Base-by-base conservation (phyloP, 2,797 vertebrate species). In the Garrulus glandarius region DNA sequence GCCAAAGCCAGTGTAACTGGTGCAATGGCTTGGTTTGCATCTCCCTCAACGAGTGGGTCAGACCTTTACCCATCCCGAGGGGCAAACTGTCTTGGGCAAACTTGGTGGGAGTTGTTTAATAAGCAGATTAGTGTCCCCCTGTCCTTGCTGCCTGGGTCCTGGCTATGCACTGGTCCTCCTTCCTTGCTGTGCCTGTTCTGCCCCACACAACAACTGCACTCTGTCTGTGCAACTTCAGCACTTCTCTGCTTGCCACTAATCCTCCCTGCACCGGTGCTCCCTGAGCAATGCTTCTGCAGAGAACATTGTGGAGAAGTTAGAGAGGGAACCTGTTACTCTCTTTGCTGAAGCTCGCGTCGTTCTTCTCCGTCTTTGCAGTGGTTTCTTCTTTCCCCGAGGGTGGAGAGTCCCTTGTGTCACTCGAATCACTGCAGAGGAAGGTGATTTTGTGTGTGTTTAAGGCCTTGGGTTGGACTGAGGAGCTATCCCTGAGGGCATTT, bases 341-440 rank as follows among this genome's bases (percentile, higher is more conserved):
- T 97, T 98, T 98, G 98, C 98, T 97, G 93, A 98, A 98, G 71
- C 97, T 93, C 0, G 84, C 39, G 4, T 98, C 94, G 0, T 94
- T 98, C 61, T 98, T 99, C 95, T 98, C 98, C 0, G 87, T 71
- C 94, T 98, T 98, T 96, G 99, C 2, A 1, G 89, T 47, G 0
- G 93, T 46, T 46, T 98, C 98, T 37, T 99, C 99, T 85, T 99
- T 99, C 43, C 98, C 96, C 1, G 99, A 98, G 30, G 98, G 97
- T 92, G 98, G 98, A 11, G 97, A 95, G 60, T 98, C 98, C 68
- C 98, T 98, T 27, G 99, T 98, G 16, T 99, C 99, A 23, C 98
- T 99, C 0, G 99, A 99, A 92, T 99, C 99, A 39, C 99, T 99
- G 92, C 86, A 93, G 85, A 65, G 57, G 30, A 92, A 88, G 56